phyloP scores from a whole-genome alignment of 1,140 invertebrate species.

The Drepana arcuata region DNA sequence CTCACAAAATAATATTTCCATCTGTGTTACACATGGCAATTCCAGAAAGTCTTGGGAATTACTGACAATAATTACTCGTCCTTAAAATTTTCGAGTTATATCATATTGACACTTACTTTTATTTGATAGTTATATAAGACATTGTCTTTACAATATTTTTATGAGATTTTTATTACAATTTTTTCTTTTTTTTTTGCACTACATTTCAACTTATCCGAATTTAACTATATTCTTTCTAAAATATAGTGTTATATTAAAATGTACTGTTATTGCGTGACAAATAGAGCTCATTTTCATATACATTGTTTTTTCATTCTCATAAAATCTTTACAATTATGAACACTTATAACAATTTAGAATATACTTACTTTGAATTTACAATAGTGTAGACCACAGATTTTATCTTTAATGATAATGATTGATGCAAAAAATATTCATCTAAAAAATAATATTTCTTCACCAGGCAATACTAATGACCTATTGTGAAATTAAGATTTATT shows the following conservation, averaged over 20 bases:
- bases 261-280: conserved; percentile 15
- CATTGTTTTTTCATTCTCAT: conserved; percentile 46
- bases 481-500: too few relatives aligned
- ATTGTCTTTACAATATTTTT: conserved; percentile 23
- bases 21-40: too few relatives aligned
- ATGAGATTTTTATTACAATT: conserved; percentile 7
- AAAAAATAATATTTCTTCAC: too few relatives aligned
- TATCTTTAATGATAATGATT: conserved; percentile 8
- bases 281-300: conserved; percentile 30
- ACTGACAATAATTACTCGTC: too few relatives aligned
- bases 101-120: conserved; percentile 6
- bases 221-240: not conserved
- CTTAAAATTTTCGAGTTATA: too few relatives aligned
- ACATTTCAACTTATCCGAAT: conserved; percentile 1
- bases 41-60: too few relatives aligned
- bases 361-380: conserved; percentile 48
- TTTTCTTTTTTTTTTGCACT: conserved; percentile 3
- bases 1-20: too few relatives aligned
- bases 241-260: conserved; percentile 1
- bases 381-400: conserved; percentile 39
- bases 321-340: conserved; percentile 62
- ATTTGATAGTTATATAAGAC: conserved; percentile 18
- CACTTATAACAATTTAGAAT: conserved; percentile 70
- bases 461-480: too few relatives aligned
- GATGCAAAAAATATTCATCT: too few relatives aligned